phyloP scores from a whole-genome alignment of 2,113 vertebrate species.

The Mus spicilegus region DNA sequence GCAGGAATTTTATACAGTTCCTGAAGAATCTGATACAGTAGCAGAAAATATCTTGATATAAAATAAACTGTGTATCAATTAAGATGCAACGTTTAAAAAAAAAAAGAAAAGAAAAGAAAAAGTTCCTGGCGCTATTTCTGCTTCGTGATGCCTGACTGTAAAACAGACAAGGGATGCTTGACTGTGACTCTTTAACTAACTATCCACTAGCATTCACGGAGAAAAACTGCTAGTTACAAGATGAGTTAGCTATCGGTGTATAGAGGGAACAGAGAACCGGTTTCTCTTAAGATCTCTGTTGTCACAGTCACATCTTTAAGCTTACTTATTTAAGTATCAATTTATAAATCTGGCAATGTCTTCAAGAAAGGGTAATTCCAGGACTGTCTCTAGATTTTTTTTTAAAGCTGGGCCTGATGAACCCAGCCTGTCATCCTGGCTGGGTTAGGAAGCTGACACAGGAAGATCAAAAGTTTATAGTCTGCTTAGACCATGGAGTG shows the following conservation, averaged over 20 bases:
- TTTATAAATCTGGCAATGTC: not conserved
- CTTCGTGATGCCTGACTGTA: not conserved
- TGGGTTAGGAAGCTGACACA: not conserved
- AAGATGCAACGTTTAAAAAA: not conserved
- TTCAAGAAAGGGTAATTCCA: conserved; percentile 11
- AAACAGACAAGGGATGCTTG: not conserved
- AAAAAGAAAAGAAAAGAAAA: not conserved
- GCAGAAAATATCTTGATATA: conserved; percentile 8
- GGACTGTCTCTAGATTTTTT: not conserved
- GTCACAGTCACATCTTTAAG: not conserved
- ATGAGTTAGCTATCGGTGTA: not conserved
- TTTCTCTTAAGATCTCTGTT: not conserved
- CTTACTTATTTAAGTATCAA: conserved; percentile 29
- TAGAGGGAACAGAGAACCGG: not conserved
- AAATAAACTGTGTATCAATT: not conserved
- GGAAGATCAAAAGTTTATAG: not conserved
- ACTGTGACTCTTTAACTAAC: not conserved
- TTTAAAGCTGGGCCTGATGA: not conserved
- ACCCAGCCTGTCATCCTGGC: not conserved
- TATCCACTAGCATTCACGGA: not conserved
- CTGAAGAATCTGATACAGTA: not conserved
- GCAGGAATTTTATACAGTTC: not conserved
- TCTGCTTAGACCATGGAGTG: too few species aligned
- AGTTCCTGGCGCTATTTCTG: not conserved
- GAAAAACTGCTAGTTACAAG: not conserved